Evolutionary conservation across 2,888 invertebrate species (phyloP).

Genomic region (Apamea anceps): DNA sequence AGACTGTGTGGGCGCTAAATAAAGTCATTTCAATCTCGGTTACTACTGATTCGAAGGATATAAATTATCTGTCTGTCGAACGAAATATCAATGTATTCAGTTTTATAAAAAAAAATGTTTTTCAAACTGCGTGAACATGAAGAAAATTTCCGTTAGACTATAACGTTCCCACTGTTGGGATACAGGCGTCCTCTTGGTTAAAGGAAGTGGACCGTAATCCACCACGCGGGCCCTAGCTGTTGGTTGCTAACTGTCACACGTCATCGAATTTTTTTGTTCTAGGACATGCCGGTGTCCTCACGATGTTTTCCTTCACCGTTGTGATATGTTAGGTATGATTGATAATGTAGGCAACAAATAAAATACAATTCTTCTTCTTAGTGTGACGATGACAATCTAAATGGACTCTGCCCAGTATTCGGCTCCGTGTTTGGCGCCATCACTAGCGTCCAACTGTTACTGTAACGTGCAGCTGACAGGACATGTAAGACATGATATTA

Average conservation of each 20-base stretch:
- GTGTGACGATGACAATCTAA: not conserved
- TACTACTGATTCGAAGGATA: constrained; percentile 12
- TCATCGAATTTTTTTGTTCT: not conserved
- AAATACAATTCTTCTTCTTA: too few relatives aligned
- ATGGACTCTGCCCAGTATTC: not conserved
- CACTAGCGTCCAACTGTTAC: not conserved
- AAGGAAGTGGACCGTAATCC: not conserved
- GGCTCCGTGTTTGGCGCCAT: not conserved
- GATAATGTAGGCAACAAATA: too few relatives aligned
- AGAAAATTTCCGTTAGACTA: too few relatives aligned
- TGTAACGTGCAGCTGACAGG: not conserved
- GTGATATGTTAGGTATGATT: too few relatives aligned
- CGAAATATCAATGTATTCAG: not conserved
- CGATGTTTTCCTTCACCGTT: not conserved
- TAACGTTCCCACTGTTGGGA: not conserved
- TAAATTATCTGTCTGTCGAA: constrained; percentile 15
- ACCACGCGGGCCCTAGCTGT: not conserved
- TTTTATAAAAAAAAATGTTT: not conserved
- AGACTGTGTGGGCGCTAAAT: constrained; percentile 36
- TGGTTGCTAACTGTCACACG: not conserved
- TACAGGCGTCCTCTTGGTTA: not conserved
- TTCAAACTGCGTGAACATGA: not conserved
- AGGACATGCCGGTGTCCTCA: not conserved
- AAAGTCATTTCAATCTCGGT: constrained; percentile 2
- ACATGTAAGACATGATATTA: not conserved